Evolutionary conservation across 2,888 invertebrate species (phyloP), one percentile per base, ranked within the genome.

Genomic region (Emmelina monodactyla): DNA sequence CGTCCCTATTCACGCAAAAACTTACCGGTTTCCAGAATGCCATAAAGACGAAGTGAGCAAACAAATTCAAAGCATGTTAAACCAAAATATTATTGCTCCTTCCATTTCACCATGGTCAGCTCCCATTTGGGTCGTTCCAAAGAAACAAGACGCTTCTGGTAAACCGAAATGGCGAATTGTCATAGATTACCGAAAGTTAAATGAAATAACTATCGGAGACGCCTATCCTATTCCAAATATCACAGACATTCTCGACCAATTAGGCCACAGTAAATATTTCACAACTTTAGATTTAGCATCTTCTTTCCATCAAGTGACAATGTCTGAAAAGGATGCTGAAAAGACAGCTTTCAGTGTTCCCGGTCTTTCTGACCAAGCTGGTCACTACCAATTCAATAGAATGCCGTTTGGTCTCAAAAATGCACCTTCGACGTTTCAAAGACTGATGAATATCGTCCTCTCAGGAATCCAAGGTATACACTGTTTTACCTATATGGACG

Each of bases 141-240:
- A 42, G 15, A 19, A 19, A 19, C 19, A 19, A 19, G 19, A 19
- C 19, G 19, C 19, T 28, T 30, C 33, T 5, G 39, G 46, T 36
- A 35, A 40, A 39, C 32, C 34, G 33, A 46, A 50, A 45, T 48
- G 45, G 50, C 31, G 55, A 38, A 36, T 49, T 14, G 49, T 49
- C 22, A 33, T 50, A 35, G 53, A 57, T 33, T 46, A 50, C 32
- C 35, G 49, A 39, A 35, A 32, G 25, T 16, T 42, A 6, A 42
- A 42, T 19, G 31, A 42, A 12, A 28, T 37, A 11, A 42, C 37
- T 9, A 30, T 37, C 9, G 31, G 28, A 14, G 34, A 34, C 10
- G 5, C 11, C 9, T 42, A 37, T 40, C 42, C 42, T 12, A 12
- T 42, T 7, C 37, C 42, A 10, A 32, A 35, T 12, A 42, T 42